phyloP scores from a whole-genome alignment of 2,797 vertebrate species.

The Brachyalestes nurse region DNA sequence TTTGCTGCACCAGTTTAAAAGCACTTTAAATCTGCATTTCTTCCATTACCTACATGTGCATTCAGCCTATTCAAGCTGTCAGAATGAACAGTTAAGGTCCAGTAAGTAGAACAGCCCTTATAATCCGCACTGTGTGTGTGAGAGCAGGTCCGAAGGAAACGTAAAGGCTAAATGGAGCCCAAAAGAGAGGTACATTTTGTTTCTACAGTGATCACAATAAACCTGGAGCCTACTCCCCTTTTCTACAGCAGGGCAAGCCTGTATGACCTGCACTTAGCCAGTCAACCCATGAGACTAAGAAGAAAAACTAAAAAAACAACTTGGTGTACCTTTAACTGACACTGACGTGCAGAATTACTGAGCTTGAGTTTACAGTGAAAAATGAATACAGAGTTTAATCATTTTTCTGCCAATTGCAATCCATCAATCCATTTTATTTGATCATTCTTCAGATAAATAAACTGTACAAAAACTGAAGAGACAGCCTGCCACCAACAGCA shows the following conservation, averaged over 20 bases:
- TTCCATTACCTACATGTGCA: background rate
- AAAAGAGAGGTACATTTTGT: too few species aligned
- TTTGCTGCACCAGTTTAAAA: background rate
- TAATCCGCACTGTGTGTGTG: background rate
- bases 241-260: background rate
- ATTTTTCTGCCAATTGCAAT: background rate
- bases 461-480: background rate
- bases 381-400: constrained; percentile 14
- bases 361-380: background rate
- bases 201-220: background rate
- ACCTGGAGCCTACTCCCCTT: background rate
- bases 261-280: background rate
- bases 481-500: background rate
- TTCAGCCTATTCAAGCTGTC: background rate
- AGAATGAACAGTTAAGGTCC: background rate
- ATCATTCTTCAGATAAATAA: background rate
- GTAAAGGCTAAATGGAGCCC: background rate
- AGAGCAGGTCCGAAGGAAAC: background rate
- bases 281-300: background rate
- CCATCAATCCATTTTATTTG: background rate
- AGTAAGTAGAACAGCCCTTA: background rate
- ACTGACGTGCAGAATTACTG: background rate
- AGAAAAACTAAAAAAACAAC: background rate
- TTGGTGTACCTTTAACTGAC: background rate
- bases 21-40: background rate